Evolutionary conservation across 2,797 vertebrate species (phyloP).

Genomic region (Carapus acus): DNA sequence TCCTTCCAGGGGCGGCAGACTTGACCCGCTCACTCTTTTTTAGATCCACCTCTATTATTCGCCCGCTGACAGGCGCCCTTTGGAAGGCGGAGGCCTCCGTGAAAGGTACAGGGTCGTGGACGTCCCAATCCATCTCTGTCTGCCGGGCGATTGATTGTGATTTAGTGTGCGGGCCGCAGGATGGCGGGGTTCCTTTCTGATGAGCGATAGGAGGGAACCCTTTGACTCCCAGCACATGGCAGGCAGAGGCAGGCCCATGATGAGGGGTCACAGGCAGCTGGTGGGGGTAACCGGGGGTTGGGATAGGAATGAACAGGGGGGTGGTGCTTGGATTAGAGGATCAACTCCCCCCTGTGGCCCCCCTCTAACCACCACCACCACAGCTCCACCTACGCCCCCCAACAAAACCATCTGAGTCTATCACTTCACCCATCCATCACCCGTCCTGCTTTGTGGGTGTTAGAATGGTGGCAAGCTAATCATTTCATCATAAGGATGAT

Average conservation of each 20-base stretch:
- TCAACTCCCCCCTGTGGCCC: no score
- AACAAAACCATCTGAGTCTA: conserved; percentile 60
- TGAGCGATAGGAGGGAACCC: conserved; percentile 70
- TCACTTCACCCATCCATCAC: conserved; percentile 72
- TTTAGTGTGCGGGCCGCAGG: conserved; percentile 56
- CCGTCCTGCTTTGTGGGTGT: conserved; percentile 70
- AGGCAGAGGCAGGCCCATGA: conserved; percentile 60
- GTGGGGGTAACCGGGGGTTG: conserved; percentile 60
- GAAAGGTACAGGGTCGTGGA: conserved; percentile 64
- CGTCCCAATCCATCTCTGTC: conserved; percentile 76
- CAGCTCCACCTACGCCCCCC: no score
- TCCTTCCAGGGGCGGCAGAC: conserved; percentile 66
- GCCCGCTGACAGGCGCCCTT: conserved; percentile 66
- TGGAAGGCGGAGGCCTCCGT: conserved; percentile 53
- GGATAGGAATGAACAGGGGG: conserved; percentile 26
- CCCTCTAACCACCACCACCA: no score
- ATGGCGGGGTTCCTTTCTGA: conserved; percentile 62
- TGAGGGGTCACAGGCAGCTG: conserved; percentile 73
- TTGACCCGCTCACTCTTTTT: conserved; percentile 63
- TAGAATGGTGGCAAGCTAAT: conserved; percentile 77
- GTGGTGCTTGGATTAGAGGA: conserved; percentile 51
- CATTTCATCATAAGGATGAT: conserved; percentile 84
- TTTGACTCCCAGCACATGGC: conserved; percentile 71
- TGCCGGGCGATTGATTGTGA: conserved; percentile 64
- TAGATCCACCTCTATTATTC: conserved; percentile 60